Base-by-base conservation (phyloP, 2,888 invertebrate species). In the Volucella inanis region DNA sequence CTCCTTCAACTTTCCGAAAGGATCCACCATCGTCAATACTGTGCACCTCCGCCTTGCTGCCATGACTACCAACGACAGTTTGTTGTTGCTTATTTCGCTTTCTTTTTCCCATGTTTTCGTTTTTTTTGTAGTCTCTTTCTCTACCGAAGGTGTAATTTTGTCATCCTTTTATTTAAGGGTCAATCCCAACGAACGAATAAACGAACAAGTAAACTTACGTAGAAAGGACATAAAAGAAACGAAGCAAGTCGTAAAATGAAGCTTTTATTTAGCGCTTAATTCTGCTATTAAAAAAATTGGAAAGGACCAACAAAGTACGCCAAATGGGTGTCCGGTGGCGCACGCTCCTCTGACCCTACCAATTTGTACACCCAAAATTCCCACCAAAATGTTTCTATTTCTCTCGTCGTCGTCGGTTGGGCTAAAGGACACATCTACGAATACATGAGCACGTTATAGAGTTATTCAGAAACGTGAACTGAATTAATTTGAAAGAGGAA, bases 201-300 rank as follows among this genome's bases (percentile, higher is more conserved):
- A 71, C 22, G 67, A 68, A 79, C 55, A 55, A 62, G 70, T 67
- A 18, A 62, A 75, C 64, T 74, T 68, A 71, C 81, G 71, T 71
- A 85, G 61, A 64, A 70, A 81, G 77, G 76, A 77, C 77, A 70
- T 81, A 78, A 86, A 82, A 70, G 68, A 50, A 82, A 78, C 68
- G 81, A 86, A 82, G 77, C 82, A 86, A 78, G 78, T 86, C 86
- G 77, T 86, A 82, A 86, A 86, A 86, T 86, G 74, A 86, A 84
- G 87, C 87, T 87, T 87, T 87, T 87, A 87, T 87, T 87, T 87
- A 84, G 87, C 87, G 87, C 87, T 87, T 87, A 87, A 87, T 87
- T 87, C 71, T 72, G 68, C 87, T 81, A 87, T 87, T 87, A 87
- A 87, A 87, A 87, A 84, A 87, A 87, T 87, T 87, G 85, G 76